Evolutionary conservation across 2,113 vertebrate genomes (phyloP).

Genomic region (Syngnathus scovelli): DNA sequence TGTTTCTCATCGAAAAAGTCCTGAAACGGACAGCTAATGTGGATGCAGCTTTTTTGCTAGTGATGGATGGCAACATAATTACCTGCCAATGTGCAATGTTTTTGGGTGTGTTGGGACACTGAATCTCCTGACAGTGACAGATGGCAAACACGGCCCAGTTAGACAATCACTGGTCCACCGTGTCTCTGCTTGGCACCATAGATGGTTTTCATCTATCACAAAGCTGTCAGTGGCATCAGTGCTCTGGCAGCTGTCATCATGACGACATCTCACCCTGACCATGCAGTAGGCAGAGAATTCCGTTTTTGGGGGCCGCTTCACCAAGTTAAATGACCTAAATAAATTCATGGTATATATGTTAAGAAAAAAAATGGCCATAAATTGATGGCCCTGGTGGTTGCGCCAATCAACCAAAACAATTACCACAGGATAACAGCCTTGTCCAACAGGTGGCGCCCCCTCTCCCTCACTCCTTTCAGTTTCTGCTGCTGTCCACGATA

Average conservation of each 20-base stretch:
- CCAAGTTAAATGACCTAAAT: neutral
- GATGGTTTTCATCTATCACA: constrained; percentile 6
- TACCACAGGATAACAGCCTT: constrained; percentile 18
- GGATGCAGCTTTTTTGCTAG: constrained; percentile 5
- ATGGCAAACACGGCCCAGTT: constrained; percentile 18
- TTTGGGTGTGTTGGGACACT: neutral
- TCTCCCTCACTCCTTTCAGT: constrained; percentile 26
- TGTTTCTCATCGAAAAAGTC: neutral
- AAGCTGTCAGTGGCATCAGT: neutral
- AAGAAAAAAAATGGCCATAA: neutral
- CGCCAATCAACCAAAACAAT: constrained; percentile 19
- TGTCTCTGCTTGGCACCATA: constrained; percentile 9
- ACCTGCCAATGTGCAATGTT: neutral
- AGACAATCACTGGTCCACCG: constrained; percentile 22
- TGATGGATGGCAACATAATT: constrained; percentile 5
- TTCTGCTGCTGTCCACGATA: constrained; percentile 19
- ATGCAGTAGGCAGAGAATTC: neutral
- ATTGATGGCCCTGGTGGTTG: neutral
- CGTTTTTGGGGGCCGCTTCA: neutral
- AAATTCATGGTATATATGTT: neutral
- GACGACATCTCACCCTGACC: constrained; percentile 1
- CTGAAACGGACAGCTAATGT: neutral
- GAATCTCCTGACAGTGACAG: constrained; percentile 19
- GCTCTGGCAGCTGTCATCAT: constrained; percentile 3
- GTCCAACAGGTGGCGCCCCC: constrained; percentile 51